Percentiles rank a stretch among this genome's conserved stretches.
Evolutionary conservation across 2,797 vertebrate species (phyloP).

Genomic region (Gallirallus australis): DNA sequence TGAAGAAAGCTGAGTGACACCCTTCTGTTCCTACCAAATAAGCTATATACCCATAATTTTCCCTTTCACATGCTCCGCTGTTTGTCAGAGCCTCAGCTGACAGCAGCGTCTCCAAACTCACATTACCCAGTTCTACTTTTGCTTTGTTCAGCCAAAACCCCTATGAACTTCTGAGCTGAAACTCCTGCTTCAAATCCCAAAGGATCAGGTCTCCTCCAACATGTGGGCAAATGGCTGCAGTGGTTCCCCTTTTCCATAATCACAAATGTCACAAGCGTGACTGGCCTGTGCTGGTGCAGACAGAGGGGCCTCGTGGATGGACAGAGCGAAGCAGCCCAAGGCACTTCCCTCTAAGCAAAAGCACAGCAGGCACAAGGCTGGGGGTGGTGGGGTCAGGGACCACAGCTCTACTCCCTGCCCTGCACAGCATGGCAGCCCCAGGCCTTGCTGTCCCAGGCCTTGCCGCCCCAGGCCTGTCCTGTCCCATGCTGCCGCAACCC

Average conservation of each 20-base stretch:
- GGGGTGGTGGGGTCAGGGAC: neutral
- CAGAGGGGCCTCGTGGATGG: neutral
- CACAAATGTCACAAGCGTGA: rapidly evolving
- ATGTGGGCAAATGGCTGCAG: rapidly evolving
- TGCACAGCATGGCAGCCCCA: rapidly evolving
- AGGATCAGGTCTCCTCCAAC: neutral
- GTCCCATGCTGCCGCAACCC: rapidly evolving
- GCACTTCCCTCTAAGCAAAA: neutral
- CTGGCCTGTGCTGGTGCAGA: rapidly evolving
- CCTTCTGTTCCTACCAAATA: neutral
- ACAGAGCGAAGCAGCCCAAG: neutral
- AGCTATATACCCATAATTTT: neutral
- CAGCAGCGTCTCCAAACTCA: neutral
- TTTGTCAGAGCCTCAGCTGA: neutral
- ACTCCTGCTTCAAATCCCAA: neutral
- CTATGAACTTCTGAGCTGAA: neutral
- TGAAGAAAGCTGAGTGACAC: neutral
- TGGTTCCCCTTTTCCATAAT: neutral
- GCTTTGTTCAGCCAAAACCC: neutral
- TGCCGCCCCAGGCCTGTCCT: neutral
- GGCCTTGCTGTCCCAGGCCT: too few relatives aligned
- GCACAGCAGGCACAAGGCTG: neutral
- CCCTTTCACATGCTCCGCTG: neutral
- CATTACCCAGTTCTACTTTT: neutral
- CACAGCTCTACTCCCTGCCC: neutral